Evolutionary conservation across 2,888 invertebrate genomes (phyloP).

Genomic region (Nudaria mundana): DNA sequence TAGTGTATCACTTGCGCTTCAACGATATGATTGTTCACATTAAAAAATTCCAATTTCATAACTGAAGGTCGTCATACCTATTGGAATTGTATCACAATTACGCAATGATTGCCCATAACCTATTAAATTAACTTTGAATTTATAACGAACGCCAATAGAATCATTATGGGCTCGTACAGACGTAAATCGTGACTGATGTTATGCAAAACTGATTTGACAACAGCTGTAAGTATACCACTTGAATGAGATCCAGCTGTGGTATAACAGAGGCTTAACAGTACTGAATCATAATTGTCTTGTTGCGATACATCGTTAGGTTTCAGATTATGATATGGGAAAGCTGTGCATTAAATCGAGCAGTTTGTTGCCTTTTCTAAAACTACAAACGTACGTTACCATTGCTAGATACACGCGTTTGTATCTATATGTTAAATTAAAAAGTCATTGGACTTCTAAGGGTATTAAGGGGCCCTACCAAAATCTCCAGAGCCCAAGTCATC

Average conservation of each 20-base stretch:
- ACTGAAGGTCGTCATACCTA: constrained; percentile 61
- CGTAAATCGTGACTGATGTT: constrained; percentile 62
- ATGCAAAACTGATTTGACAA: constrained; percentile 63
- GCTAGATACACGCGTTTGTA: no score
- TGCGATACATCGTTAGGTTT: no score
- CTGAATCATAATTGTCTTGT: constrained; percentile 23
- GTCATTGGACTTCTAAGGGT: no score
- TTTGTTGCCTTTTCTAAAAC: no score
- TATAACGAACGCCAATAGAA: constrained; percentile 59
- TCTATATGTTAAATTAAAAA: no score
- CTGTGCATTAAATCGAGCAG: no score
- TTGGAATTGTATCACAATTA: constrained; percentile 67
- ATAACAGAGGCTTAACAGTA: constrained; percentile 37
- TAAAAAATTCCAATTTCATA: constrained; percentile 58
- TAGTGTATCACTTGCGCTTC: constrained; percentile 5
- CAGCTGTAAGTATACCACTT: constrained; percentile 57
- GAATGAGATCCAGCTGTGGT: constrained; percentile 38
- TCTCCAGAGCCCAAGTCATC: no score
- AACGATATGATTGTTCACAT: constrained; percentile 31
- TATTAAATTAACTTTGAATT: constrained; percentile 54
- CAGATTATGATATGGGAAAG: no score
- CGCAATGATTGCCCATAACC: constrained; percentile 58
- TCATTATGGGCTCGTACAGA: constrained; percentile 53
- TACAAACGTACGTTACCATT: no score
- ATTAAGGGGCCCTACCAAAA: no score